Conservation (phyloP, 2,888 invertebrate species). For the Drosophila trichaetosa region DNA sequence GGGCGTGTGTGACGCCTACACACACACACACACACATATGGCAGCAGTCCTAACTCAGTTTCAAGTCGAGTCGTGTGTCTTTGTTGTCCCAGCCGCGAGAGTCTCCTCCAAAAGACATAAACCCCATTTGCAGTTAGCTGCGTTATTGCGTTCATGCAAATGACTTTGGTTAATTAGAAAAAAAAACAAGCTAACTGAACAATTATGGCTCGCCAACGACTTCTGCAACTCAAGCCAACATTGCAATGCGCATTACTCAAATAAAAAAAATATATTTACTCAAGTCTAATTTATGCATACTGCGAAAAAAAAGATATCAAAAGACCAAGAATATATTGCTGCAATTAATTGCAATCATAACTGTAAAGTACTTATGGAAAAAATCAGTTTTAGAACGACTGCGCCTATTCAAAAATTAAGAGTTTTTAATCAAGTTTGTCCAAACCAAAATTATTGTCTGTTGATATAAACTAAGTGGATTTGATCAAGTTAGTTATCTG, state of each 20-base stretch:
- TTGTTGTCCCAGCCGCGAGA: conserved; percentile 28
- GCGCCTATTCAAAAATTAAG: background rate
- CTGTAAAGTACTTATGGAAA: background rate
- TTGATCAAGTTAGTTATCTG: background rate
- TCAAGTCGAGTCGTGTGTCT: background rate
- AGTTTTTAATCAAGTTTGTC: background rate
- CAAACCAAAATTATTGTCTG: background rate
- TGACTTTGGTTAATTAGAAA: conserved; percentile 75
- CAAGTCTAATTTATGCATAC: background rate
- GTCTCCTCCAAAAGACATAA: conserved; percentile 69
- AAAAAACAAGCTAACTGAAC: conserved; percentile 28
- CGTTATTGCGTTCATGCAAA: conserved; percentile 74
- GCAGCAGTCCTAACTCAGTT: conserved; percentile 8
- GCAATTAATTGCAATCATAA: background rate
- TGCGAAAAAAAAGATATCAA: background rate
- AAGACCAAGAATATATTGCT: background rate
- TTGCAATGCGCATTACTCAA: conserved; percentile 34
- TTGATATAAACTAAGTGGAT: background rate
- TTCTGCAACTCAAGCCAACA: conserved; percentile 13
- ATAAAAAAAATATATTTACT: background rate
- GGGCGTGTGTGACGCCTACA: conserved; percentile 66
- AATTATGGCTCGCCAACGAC: conserved; percentile 21
- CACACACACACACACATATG: conserved; percentile 19
- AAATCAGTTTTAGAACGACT: background rate
- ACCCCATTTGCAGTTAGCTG: conserved; percentile 77